A percentile compares a stretch with the other conserved stretches of the same genome.
phyloP scores from a whole-genome alignment of 1,140 invertebrate species.

The Pogonomyrmex barbatus region DNA sequence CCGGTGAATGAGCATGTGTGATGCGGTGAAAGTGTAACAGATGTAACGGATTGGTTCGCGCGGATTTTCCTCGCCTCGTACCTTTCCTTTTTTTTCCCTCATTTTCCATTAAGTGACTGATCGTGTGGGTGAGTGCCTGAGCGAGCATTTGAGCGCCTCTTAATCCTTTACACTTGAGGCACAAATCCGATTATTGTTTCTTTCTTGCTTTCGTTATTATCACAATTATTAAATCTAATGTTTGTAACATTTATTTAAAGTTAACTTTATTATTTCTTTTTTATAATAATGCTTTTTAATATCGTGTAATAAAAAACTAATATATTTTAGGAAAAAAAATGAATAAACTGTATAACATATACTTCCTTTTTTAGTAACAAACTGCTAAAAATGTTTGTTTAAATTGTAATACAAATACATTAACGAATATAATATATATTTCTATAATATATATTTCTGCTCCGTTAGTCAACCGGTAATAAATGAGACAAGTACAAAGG shows the following conservation, averaged over 20 bases:
- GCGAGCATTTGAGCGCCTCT: slow-evolving; percentile 51
- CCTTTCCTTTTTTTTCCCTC: slow-evolving; percentile 48
- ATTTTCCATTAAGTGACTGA: slow-evolving; percentile 58
- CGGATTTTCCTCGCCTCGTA: slow-evolving; percentile 56
- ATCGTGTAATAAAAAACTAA: background rate
- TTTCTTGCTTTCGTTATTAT: background rate
- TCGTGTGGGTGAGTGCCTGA: slow-evolving; percentile 61
- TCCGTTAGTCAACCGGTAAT: background rate
- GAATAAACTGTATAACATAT: background rate
- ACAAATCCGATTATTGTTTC: background rate
- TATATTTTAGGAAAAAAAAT: background rate
- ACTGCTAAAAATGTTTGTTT: background rate
- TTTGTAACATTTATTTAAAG: slow-evolving; percentile 17
- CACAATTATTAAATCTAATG: background rate
- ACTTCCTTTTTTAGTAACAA: background rate
- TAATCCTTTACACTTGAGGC: slow-evolving; percentile 43
- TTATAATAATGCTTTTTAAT: background rate
- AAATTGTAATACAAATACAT: background rate
- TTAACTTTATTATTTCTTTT: background rate
- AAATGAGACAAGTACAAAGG: slow-evolving; percentile 27
- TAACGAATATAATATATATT: background rate
- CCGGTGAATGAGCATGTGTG: slow-evolving; percentile 51
- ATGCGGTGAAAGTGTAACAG: slow-evolving; percentile 70
- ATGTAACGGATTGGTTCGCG: slow-evolving; percentile 67
- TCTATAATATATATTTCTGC: no score